Percentiles rank a stretch among this genome's conserved stretches.
Conservation (phyloP, 1,140 invertebrate species). For the Trypoxylus dichotomus region DNA sequence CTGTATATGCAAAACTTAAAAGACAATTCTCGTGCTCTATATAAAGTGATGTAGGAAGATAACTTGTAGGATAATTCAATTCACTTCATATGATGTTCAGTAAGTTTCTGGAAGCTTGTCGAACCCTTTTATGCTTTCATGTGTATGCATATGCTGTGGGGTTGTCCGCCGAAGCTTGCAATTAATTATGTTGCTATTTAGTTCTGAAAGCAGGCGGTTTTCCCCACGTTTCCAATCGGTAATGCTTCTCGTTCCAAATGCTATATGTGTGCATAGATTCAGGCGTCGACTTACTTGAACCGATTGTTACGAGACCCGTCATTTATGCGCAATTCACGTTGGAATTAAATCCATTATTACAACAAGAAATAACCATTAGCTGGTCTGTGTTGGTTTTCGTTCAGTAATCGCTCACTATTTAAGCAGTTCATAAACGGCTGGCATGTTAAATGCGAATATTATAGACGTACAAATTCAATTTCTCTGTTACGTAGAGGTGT, state of each 20-base stretch:
- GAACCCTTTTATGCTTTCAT: too few species aligned
- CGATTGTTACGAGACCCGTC: conserved; percentile 6
- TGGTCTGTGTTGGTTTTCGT: conserved; percentile 18
- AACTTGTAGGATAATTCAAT: too few species aligned
- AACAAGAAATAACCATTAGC: conserved; percentile 24
- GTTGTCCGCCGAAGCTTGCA: background rate
- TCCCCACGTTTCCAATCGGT: background rate
- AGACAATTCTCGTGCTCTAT: too few species aligned
- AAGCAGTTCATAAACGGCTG: background rate
- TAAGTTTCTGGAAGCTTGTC: too few species aligned
- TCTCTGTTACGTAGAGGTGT: background rate
- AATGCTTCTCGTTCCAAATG: background rate
- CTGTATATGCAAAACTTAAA: too few species aligned
- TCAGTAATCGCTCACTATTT: conserved; percentile 19
- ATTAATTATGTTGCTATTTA: conserved; percentile 19
- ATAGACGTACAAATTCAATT: conserved; percentile 24
- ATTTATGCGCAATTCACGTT: background rate
- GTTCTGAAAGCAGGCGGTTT: background rate
- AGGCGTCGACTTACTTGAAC: background rate
- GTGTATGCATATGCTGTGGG: background rate
- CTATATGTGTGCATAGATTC: background rate
- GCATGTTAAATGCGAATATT: background rate
- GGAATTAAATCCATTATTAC: conserved; percentile 25
- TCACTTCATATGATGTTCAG: too few species aligned
- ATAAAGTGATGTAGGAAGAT: too few species aligned